A percentile compares a stretch with the other conserved stretches of the same genome.
Conservation (phyloP, 2,113 vertebrate species). For the Piprites chloris region DNA sequence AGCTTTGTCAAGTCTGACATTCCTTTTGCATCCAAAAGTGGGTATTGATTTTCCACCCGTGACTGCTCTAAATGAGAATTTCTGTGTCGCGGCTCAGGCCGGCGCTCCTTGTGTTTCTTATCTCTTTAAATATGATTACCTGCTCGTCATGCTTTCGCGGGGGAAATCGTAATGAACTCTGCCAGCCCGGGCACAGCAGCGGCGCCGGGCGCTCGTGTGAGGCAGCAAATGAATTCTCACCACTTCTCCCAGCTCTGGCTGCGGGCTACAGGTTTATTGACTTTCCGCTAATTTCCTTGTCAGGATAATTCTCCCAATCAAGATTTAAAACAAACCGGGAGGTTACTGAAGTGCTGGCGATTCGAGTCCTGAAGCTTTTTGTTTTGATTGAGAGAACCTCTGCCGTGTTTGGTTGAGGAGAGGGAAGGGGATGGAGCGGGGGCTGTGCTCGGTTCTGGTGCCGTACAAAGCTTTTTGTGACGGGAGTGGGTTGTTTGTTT, state of each 20-base stretch:
- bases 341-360: conserved; percentile 55
- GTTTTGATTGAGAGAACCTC: conserved; percentile 59
- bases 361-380: conserved; percentile 45
- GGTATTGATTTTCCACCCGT: conserved; percentile 74
- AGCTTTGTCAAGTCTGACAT: conserved; percentile 46
- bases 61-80: conserved; percentile 73
- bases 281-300: conserved; percentile 75
- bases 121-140: conserved; percentile 73
- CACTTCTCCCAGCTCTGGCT: conserved; percentile 50
- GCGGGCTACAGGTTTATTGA: conserved; percentile 68
- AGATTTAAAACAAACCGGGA: conserved; percentile 75
- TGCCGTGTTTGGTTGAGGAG: neutral
- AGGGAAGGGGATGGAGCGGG: neutral
- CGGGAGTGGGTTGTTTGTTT: conserved; percentile 56
- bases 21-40: conserved; percentile 54
- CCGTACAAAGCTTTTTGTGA: conserved; percentile 1
- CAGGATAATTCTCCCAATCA: conserved; percentile 74
- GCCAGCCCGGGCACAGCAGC: conserved; percentile 7
- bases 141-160: conserved; percentile 54
- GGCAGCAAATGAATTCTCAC: neutral
- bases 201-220: neutral
- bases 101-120: conserved; percentile 53
- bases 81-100: conserved; percentile 49
- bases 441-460: neutral
- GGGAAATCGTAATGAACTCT: conserved; percentile 64